phyloP scores from a whole-genome alignment of 2,113 vertebrate species.

The Callipepla californica region DNA sequence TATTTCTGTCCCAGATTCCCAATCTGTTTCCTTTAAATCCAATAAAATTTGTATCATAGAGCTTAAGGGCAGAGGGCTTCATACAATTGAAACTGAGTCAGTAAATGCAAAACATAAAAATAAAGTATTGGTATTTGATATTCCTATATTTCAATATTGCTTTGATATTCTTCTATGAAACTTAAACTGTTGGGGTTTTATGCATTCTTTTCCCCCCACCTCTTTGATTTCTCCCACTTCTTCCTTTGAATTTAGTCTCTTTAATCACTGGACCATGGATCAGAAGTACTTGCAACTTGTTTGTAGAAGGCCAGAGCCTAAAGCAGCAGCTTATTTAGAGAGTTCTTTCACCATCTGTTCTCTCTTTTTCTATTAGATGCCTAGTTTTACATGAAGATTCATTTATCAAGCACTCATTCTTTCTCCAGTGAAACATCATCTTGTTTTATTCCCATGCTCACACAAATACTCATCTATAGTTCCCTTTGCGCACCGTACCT shows the following conservation, averaged over 20 bases:
- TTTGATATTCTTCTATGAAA: slow-evolving; percentile 85
- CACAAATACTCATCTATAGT: neutral
- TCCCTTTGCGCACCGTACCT: neutral
- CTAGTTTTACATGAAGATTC: slow-evolving; percentile 37
- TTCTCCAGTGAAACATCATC: slow-evolving; percentile 11
- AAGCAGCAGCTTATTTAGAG: slow-evolving; percentile 59
- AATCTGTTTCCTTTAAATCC: slow-evolving; percentile 81
- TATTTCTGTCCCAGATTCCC: slow-evolving; percentile 70
- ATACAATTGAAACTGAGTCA: slow-evolving; percentile 72
- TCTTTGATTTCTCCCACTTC: slow-evolving; percentile 73
- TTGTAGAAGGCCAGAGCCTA: slow-evolving; percentile 57
- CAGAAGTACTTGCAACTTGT: slow-evolving; percentile 73
- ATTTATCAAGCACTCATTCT: neutral
- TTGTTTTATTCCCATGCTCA: slow-evolving; percentile 24
- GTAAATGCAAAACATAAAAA: slow-evolving; percentile 80
- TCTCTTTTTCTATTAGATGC: slow-evolving; percentile 62
- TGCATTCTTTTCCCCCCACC: slow-evolving; percentile 71
- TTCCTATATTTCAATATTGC: slow-evolving; percentile 81
- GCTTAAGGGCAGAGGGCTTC: slow-evolving; percentile 69
- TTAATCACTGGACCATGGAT: slow-evolving; percentile 80
- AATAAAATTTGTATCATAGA: slow-evolving; percentile 64
- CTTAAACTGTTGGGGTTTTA: slow-evolving; percentile 81
- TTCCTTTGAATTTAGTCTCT: slow-evolving; percentile 78
- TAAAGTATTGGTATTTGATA: slow-evolving; percentile 78
- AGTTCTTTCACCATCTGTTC: slow-evolving; percentile 75